These are phyloP conservation scores for Micromussa lordhowensis DNA, from an alignment of 92 coral and sea anemone genomes.

Conservation along the genomic window DNA sequence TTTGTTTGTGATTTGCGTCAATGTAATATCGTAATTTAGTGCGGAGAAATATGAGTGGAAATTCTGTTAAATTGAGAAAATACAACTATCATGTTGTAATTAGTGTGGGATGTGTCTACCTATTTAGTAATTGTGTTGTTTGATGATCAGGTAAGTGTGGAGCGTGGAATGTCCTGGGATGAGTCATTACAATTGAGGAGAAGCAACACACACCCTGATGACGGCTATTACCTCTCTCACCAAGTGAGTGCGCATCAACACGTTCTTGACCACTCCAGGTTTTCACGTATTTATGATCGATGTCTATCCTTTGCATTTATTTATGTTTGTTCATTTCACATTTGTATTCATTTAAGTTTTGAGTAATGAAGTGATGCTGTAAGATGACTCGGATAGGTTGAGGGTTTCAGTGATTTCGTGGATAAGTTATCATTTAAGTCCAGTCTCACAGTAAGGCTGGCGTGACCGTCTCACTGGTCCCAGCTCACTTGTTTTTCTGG, in stretches of 20 bases:
- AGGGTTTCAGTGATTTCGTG: too few species aligned
- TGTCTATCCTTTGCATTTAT: too few species aligned
- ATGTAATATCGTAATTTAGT: too few species aligned
- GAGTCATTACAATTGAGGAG: constrained; percentile 68
- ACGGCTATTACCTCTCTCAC: constrained; percentile 90
- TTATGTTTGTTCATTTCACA: neutral
- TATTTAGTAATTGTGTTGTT: neutral
- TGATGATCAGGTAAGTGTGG: constrained; percentile 84
- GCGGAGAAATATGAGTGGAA: too few species aligned
- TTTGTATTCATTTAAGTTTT: neutral
- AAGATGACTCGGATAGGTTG: neutral
- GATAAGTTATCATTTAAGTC: too few species aligned
- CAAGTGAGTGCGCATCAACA: constrained; percentile 67
- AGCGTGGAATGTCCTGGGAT: constrained; percentile 95
- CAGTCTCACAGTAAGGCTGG: too few species aligned
- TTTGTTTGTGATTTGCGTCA: too few species aligned
- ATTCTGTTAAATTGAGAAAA: too few species aligned
- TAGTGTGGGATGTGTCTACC: neutral
- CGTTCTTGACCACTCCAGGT: neutral
- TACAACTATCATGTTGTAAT: neutral
- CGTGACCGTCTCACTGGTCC: too few species aligned
- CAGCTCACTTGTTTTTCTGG: too few species aligned
- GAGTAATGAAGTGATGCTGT: neutral
- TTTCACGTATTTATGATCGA: too few species aligned
- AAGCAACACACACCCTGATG: constrained; percentile 70